Evolutionary conservation across 2,797 vertebrate genomes (phyloP), one percentile per base, ranked within the genome.

Genomic region (Acridotheres tristis): DNA sequence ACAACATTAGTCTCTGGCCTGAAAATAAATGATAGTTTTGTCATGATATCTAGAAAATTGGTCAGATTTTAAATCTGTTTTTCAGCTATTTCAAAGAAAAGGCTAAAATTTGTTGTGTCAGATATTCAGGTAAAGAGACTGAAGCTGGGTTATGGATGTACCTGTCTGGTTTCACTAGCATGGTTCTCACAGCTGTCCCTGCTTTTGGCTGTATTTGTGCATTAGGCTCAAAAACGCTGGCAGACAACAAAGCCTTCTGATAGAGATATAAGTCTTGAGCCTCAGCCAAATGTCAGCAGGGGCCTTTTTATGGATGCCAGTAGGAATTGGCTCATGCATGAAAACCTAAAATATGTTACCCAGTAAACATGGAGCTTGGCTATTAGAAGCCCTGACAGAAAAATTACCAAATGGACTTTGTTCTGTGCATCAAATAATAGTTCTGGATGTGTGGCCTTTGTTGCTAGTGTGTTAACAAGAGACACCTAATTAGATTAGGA

Each of bases 401-500:
- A 86, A 87, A 74, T 10, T 54, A 62, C 36, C 32, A 36, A 77
- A 74, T 2, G 0, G 10, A 21, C 57, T 93, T 92, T 88, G 27
- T 77, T 89, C 42, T 53, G 17, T 62, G 32, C 38, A 48, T 76
- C 2, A 4, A 73, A 63, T 79, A 79, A 54, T 59, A 87, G 65
- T 76, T 85, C 19, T 71, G 42, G 30, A 45, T 92, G 21, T 34
- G 66, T 59, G 47, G 66, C 47, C 73, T 89, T 92, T 92, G 85
- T 79, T 82, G 50, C 63, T 69, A 42, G n/a, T 25, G 19, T 30
- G 66, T 63, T 88, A 55, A 53, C 8, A 20, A 81, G 40, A 85
- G 73, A 78, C 40, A 69, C 21, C 76, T 95, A 85, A 92, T 91
- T 78, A 93, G 87, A 94, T 96, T 92, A 95, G 76, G 55, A 94